Conservation (phyloP, 2,113 vertebrate species). For the Misgurnus mizolepis region DNA sequence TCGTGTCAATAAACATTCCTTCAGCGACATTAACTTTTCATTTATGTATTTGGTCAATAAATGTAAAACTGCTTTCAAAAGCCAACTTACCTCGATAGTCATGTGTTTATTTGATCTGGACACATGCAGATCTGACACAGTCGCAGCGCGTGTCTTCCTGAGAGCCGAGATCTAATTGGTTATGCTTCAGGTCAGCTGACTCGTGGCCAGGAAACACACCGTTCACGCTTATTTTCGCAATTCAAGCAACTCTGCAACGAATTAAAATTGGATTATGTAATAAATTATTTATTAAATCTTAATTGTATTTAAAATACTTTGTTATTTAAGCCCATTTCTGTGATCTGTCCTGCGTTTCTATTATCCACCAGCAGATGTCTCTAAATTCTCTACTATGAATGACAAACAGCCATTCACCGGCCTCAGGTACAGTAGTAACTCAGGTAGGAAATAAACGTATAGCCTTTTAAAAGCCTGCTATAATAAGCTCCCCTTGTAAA, state of each 20-base stretch:
- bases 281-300: not conserved
- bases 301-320: not conserved
- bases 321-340: not conserved
- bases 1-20: not conserved
- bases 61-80: not conserved
- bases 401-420: not conserved
- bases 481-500: not conserved
- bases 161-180: slow-evolving; percentile 33
- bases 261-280: not conserved
- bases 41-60: not conserved
- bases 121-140: not conserved
- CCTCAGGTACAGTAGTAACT: not conserved
- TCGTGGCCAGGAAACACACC: not conserved
- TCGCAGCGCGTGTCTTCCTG: slow-evolving; percentile 23
- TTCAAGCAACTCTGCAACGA: not conserved
- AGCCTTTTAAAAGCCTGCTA: not conserved
- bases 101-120: slow-evolving; percentile 34
- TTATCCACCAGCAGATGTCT: slow-evolving; percentile 16
- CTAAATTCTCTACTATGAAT: not conserved
- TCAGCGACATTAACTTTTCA: not conserved
- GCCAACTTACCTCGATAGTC: slow-evolving; percentile 50
- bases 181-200: slow-evolving; percentile 36
- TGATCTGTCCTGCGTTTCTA: not conserved
- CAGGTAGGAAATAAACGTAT: too few species aligned
- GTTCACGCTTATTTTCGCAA: not conserved